Base-by-base conservation (phyloP, 2,113 vertebrate species). In the Stercorarius parasiticus region DNA sequence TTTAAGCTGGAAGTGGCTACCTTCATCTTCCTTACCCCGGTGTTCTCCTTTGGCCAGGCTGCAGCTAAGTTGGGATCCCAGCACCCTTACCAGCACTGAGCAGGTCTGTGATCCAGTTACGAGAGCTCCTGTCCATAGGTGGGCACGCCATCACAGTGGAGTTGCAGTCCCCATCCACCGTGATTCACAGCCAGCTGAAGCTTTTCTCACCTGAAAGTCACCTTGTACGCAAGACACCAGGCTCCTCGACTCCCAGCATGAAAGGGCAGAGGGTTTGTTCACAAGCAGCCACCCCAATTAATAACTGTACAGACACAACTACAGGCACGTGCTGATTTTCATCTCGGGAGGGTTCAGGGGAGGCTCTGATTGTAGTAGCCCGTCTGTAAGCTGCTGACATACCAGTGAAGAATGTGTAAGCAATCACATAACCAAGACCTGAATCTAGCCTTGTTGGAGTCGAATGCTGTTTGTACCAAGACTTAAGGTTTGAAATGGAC, bases 101-200 rank as follows among this genome's bases (percentile, higher is more conserved):
- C 47, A 50, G 61, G 11, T 25, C 38, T 7, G 1, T 9, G 23
- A n/a, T 43, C 20, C 10, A 23, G 1, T 16, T 40, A 17, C 0
- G 1, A 61, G 42, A 77, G 10, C 50, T 73, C 32, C 36, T 58
- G n/a, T 18, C n/a, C 4, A 0, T 21, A 5, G 0, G 1, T 15
- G 32, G 53, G 10, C 45, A 32, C 0, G 0, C 10, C 1, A 0
- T 30, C 0, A 0, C 6, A 3, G 27, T 8, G 27, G 30, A 80
- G 27, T 30, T 42, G 17, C 43, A 27, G 22, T 43, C 36, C 20
- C 26, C 4, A 6, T 11, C 38, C 15, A 2, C 11, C 0, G 3
- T n/a, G 34, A 56, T 32, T 59, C 50, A 34, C 62, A 71, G 21
- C 11, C 66, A 72, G 27, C 45, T 79, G 66, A 50, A 83, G n/a